A percentile compares a stretch with the other conserved stretches of the same genome.
These are phyloP conservation scores for Mormyrus iriodes DNA, from an alignment of 2,113 vertebrate species.

Conservation along the genomic window DNA sequence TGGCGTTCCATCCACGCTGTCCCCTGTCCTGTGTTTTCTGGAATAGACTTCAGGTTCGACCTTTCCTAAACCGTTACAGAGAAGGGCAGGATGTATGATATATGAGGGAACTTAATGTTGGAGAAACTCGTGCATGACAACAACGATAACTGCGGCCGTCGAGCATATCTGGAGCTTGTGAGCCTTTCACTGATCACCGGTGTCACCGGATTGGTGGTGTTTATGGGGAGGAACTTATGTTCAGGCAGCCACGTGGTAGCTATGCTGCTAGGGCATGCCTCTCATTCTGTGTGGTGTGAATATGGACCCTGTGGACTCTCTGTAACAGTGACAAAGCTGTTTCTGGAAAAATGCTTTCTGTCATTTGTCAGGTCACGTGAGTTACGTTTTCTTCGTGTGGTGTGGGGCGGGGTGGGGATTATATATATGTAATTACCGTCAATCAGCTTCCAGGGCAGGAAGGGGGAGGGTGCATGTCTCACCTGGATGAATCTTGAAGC, in stretches of 20 bases:
- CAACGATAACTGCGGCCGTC: neutral
- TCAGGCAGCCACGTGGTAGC: neutral
- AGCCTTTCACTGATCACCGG: neutral
- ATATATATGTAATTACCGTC: too few relatives aligned
- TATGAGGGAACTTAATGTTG: neutral
- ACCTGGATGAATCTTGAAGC: neutral
- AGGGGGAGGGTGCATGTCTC: neutral
- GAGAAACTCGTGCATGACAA: neutral
- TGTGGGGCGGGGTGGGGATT: neutral
- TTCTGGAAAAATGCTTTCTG: neutral
- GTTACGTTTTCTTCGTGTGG: neutral
- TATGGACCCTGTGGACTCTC: neutral
- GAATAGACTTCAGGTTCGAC: neutral
- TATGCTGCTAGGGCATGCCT: neutral
- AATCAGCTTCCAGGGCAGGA: neutral
- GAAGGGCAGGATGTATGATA: neutral
- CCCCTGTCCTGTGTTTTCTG: neutral
- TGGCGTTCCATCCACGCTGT: neutral
- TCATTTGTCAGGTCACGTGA: neutral
- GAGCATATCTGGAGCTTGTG: neutral
- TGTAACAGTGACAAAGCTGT: neutral
- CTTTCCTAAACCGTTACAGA: neutral
- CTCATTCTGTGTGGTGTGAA: neutral
- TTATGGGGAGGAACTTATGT: neutral
- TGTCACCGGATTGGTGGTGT: neutral